Percentiles rank a stretch among this genome's conserved stretches.
Conservation (phyloP, 2,113 vertebrate species). For the Grus americana region DNA sequence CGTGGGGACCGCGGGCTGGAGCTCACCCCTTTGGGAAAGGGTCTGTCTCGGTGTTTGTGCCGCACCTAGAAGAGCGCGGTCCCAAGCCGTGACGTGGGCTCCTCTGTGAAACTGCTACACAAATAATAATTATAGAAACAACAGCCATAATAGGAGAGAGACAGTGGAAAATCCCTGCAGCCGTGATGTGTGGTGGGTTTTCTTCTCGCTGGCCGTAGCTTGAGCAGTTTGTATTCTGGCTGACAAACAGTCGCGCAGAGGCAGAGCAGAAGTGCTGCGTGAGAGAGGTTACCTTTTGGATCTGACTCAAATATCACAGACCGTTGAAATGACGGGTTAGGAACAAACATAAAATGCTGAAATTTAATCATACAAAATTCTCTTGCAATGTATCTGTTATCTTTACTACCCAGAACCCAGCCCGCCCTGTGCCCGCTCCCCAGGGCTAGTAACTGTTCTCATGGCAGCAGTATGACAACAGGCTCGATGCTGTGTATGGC, state of each 20-base stretch:
- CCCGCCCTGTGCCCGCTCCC: conserved; percentile 20
- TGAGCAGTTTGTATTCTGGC: neutral
- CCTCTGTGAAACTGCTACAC: neutral
- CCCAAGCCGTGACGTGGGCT: neutral
- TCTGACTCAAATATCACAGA: neutral
- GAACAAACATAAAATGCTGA: conserved; percentile 43
- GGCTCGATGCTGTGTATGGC: neutral
- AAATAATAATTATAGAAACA: neutral
- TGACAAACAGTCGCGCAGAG: neutral
- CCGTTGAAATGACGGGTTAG: conserved; percentile 25
- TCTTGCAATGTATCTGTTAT: conserved; percentile 55
- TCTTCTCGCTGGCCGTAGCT: neutral
- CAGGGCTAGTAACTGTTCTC: neutral
- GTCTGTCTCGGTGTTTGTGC: neutral
- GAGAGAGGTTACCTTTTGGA: conserved; percentile 20
- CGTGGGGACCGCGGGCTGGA: rapidly evolving
- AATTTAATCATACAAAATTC: conserved; percentile 51
- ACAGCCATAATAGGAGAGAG: neutral
- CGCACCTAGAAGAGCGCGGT: neutral
- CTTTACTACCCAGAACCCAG: conserved; percentile 37
- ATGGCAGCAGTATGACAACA: neutral
- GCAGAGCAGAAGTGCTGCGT: conserved; percentile 6
- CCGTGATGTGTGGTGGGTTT: neutral
- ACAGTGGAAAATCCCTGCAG: neutral
- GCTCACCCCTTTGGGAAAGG: neutral